These are phyloP conservation scores for Coreoperca whiteheadi DNA, from an alignment of 2,113 vertebrate genomes.

Conservation along the genomic window DNA sequence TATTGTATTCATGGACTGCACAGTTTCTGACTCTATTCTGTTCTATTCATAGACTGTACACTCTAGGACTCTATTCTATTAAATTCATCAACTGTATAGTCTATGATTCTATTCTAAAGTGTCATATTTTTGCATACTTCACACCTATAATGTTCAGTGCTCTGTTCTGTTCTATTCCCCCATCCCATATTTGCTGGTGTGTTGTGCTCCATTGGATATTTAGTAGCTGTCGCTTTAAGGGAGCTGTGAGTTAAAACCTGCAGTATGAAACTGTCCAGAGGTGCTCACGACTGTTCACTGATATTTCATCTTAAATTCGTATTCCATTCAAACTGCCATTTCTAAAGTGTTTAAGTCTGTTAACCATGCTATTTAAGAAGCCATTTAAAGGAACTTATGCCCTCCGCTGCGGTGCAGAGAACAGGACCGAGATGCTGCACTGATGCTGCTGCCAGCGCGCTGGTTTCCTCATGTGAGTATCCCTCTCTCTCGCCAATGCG, in stretches of 20 bases:
- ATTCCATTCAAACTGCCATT: background rate
- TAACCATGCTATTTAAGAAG: background rate
- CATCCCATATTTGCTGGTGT: conserved; percentile 15
- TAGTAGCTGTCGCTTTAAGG: conserved; percentile 76
- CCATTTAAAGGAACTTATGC: background rate
- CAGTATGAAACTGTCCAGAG: conserved; percentile 47
- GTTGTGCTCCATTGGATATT: background rate
- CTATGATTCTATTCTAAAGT: too few relatives aligned
- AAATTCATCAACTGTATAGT: too few relatives aligned
- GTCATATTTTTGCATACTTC: background rate
- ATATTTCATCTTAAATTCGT: background rate
- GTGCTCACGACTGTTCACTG: background rate
- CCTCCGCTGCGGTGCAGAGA: conserved; percentile 28
- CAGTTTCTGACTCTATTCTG: too few relatives aligned
- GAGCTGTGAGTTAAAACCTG: conserved; percentile 44
- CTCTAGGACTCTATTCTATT: too few relatives aligned
- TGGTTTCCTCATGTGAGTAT: conserved; percentile 44
- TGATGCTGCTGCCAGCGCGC: conserved; percentile 52
- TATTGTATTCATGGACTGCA: background rate
- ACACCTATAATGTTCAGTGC: background rate
- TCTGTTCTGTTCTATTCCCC: background rate
- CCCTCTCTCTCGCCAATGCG: conserved; percentile 67
- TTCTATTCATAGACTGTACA: too few relatives aligned
- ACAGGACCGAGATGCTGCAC: conserved; percentile 56
- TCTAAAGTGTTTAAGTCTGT: background rate